phyloP scores from a whole-genome alignment of 2,113 vertebrate genomes.

The Capricornis sumatraensis region DNA sequence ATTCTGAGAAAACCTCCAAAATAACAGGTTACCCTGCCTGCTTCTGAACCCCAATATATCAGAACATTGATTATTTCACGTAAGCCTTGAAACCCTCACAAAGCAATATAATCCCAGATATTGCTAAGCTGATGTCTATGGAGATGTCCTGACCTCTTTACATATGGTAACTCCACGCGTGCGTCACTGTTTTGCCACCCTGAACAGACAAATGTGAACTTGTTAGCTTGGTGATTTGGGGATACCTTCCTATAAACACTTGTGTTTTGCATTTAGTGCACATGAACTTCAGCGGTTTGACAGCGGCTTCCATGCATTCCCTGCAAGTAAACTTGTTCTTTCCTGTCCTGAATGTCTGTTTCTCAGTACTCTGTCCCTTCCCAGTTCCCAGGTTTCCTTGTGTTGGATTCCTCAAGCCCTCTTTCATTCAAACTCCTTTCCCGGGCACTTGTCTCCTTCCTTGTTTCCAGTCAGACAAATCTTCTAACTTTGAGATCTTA shows the following conservation, averaged over 20 bases:
- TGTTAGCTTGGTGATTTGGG: neutral
- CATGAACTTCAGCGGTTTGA: neutral
- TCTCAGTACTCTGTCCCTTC: neutral
- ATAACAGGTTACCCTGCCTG: neutral
- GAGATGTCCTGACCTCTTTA: neutral
- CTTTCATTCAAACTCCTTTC: too few species aligned
- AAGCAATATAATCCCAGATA: neutral
- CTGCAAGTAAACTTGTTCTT: neutral
- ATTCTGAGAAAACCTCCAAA: neutral
- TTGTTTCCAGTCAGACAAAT: neutral
- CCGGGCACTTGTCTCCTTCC: neutral
- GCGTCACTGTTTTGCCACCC: neutral
- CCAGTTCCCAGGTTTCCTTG: neutral
- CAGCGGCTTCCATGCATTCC: neutral
- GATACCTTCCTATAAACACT: neutral
- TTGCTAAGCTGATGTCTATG: neutral
- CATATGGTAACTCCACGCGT: neutral
- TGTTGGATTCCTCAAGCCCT: neutral
- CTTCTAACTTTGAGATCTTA: neutral
- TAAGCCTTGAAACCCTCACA: neutral
- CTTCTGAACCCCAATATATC: neutral
- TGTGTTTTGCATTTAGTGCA: neutral
- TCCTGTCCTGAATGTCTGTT: neutral
- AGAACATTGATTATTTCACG: neutral
- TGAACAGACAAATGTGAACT: neutral